phyloP scores from a whole-genome alignment of 2,797 vertebrate species.

The Danio jaintianensis region DNA sequence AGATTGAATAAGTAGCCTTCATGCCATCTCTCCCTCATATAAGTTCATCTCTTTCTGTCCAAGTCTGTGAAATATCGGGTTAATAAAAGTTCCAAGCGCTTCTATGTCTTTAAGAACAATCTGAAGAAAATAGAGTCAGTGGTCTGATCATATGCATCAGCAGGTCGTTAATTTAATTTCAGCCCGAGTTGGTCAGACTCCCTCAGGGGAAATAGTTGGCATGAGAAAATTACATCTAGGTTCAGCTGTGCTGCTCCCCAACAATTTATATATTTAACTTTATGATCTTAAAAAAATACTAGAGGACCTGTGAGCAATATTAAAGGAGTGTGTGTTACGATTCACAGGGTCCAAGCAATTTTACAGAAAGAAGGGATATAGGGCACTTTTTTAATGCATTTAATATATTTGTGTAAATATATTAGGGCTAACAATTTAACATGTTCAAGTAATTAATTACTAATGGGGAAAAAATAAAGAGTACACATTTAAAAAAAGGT shows the following conservation, averaged over 20 bases:
- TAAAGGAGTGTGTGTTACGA: not conserved
- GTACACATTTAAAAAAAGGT: no score
- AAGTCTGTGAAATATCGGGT: conserved; percentile 42
- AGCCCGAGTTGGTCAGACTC: conserved; percentile 54
- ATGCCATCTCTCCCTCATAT: conserved; percentile 38
- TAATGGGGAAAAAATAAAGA: no score
- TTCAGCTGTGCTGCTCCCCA: conserved; percentile 18
- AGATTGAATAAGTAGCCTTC: conserved; percentile 33
- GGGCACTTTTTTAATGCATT: not conserved
- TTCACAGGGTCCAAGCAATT: not conserved
- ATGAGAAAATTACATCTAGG: conserved; percentile 20
- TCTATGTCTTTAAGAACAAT: conserved; percentile 19
- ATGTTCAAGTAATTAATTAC: no score
- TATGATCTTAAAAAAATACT: conserved; percentile 10
- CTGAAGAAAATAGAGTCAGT: conserved; percentile 34
- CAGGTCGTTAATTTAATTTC: conserved; percentile 64
- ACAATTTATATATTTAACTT: conserved; percentile 18
- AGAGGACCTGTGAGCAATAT: not conserved
- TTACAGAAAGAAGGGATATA: not conserved
- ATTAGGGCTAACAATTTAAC: no score
- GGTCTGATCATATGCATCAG: conserved; percentile 48
- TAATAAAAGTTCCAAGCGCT: conserved; percentile 40
- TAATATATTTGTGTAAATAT: no score
- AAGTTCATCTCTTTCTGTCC: conserved; percentile 40
- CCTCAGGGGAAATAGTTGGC: conserved; percentile 47